A percentile compares a stretch with the other conserved stretches of the same genome.
Conservation (phyloP, 2,797 vertebrate species). For the Lepus townsendii region DNA sequence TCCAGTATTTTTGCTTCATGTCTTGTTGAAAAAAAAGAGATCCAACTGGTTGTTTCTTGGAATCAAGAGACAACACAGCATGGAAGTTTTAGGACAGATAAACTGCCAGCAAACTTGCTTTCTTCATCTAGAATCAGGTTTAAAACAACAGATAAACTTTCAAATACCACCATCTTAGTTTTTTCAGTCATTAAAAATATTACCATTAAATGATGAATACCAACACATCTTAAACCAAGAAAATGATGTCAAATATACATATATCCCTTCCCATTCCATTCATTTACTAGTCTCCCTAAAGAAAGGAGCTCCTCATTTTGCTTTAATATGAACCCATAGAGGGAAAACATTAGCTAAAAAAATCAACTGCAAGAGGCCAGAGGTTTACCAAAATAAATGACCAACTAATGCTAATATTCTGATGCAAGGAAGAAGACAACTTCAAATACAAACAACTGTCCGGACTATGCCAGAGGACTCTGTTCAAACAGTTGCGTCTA, state of each 20-base stretch:
- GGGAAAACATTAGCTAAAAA: slow-evolving; percentile 74
- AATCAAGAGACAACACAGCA: background rate
- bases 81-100: background rate
- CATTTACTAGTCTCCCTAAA: slow-evolving; percentile 36
- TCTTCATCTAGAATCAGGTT: background rate
- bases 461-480: slow-evolving; percentile 54
- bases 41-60: background rate
- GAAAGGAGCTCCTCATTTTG: slow-evolving; percentile 63
- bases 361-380: slow-evolving; percentile 67
- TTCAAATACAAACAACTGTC: slow-evolving; percentile 62
- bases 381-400: slow-evolving; percentile 79
- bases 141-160: background rate
- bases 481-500: slow-evolving; percentile 62
- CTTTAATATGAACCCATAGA: slow-evolving; percentile 67
- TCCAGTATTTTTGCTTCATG: slow-evolving; percentile 31
- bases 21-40: slow-evolving; percentile 26
- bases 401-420: slow-evolving; percentile 77
- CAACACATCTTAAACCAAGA: slow-evolving; percentile 38
- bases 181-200: slow-evolving; percentile 55
- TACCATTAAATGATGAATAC: background rate
- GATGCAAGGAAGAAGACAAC: slow-evolving; percentile 74
- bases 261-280: background rate
- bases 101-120: background rate
- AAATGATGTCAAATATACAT: slow-evolving; percentile 16
- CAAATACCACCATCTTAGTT: background rate